These are phyloP conservation scores for Suillia variegata DNA, from an alignment of 2,888 invertebrate genomes.

Conservation along the genomic window DNA sequence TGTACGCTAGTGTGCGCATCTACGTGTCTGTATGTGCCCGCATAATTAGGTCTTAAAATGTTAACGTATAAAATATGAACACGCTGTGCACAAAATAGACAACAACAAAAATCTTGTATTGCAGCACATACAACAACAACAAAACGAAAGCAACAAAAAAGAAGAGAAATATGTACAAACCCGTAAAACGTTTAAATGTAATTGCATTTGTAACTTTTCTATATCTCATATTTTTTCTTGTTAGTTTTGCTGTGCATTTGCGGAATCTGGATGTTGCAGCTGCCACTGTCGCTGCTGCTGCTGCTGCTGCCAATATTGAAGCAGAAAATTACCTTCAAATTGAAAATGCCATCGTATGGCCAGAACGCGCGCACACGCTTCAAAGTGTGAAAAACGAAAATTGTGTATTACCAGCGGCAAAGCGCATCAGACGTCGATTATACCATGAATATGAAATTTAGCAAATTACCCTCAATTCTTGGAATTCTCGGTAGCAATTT, in stretches of 20 bases:
- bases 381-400: not conserved
- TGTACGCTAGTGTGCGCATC: no score
- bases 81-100: no score
- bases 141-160: no score
- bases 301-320: conserved; percentile 9
- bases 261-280: no score
- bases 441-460: not conserved
- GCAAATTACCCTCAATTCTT: conserved; percentile 1
- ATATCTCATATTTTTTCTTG: no score
- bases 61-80: no score
- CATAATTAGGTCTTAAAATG: no score
- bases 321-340: conserved; percentile 27
- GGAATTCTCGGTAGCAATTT: not conserved
- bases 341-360: conserved; percentile 25
- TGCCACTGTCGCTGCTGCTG: not conserved
- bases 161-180: not conserved
- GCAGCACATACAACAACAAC: no score
- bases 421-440: no score
- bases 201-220: conserved; percentile 1
- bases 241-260: no score
- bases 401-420: not conserved
- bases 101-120: no score
- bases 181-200: not conserved
- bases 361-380: not conserved
- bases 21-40: no score